Percentiles rank a stretch among this genome's conserved stretches.
phyloP scores from a whole-genome alignment of 1,140 invertebrate genomes.

The Tetranychus cinnabarinus region DNA sequence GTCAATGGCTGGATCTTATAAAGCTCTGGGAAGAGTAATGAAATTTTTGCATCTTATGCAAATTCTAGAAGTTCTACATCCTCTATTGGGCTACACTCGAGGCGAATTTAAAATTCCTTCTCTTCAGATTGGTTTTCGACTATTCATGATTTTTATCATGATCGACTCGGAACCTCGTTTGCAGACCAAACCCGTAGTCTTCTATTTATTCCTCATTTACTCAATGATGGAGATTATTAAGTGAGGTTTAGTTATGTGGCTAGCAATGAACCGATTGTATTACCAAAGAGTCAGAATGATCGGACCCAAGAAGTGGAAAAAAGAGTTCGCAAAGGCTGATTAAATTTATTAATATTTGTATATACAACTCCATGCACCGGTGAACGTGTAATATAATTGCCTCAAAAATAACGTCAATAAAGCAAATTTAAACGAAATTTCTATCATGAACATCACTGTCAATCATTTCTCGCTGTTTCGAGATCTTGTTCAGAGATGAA shows the following conservation, averaged over 20 bases:
- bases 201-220: slow-evolving; percentile 64
- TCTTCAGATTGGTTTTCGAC: slow-evolving; percentile 39
- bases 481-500: too few species aligned
- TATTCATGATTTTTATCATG: slow-evolving; percentile 55
- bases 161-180: slow-evolving; percentile 59
- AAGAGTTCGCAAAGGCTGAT: background rate
- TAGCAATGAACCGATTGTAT: background rate
- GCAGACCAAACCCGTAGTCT: slow-evolving; percentile 60
- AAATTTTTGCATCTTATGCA: slow-evolving; percentile 58
- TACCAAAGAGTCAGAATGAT: background rate
- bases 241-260: slow-evolving; percentile 15
- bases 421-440: too few species aligned
- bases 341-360: too few species aligned
- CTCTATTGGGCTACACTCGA: slow-evolving; percentile 62
- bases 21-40: slow-evolving; percentile 46
- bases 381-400: too few species aligned
- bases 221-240: slow-evolving; percentile 49
- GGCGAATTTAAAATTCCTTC: slow-evolving; percentile 31
- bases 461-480: too few species aligned
- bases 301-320: background rate
- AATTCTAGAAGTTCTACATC: slow-evolving; percentile 67
- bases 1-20: slow-evolving; percentile 45
- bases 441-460: too few species aligned
- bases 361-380: too few species aligned
- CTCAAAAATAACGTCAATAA: too few species aligned